These are phyloP conservation scores for Eonycteris spelaea DNA, from an alignment of 2,113 vertebrate genomes.

Conservation along the genomic window DNA sequence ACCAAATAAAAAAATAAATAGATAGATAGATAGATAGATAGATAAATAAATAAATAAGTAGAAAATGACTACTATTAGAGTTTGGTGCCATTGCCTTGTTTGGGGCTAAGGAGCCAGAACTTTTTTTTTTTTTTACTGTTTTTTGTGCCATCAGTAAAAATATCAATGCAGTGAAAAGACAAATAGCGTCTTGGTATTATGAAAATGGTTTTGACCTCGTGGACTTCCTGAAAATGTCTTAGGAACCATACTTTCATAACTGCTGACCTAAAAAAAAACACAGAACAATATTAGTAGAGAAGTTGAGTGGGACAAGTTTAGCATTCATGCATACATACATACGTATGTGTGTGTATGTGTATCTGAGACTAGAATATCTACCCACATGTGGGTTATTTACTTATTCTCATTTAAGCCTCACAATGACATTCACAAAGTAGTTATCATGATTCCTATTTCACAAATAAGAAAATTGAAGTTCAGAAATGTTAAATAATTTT, in stretches of 20 bases:
- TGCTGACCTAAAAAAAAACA: background rate
- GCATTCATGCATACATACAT: background rate
- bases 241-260: background rate
- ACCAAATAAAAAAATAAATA: no score
- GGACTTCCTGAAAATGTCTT: background rate
- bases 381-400: background rate
- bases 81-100: background rate
- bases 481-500: conserved; percentile 10
- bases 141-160: background rate
- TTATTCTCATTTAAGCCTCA: background rate
- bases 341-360: background rate
- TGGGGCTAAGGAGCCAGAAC: background rate
- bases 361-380: background rate
- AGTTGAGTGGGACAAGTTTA: background rate
- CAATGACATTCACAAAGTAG: background rate
- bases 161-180: background rate
- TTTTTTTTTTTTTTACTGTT: background rate
- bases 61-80: background rate
- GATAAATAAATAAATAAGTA: no score
- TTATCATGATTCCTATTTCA: background rate
- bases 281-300: background rate
- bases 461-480: background rate
- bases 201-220: background rate
- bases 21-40: no score
- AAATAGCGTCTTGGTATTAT: background rate